phyloP scores from a whole-genome alignment of 2,888 invertebrate genomes.

The Nymphalis polychloros region DNA sequence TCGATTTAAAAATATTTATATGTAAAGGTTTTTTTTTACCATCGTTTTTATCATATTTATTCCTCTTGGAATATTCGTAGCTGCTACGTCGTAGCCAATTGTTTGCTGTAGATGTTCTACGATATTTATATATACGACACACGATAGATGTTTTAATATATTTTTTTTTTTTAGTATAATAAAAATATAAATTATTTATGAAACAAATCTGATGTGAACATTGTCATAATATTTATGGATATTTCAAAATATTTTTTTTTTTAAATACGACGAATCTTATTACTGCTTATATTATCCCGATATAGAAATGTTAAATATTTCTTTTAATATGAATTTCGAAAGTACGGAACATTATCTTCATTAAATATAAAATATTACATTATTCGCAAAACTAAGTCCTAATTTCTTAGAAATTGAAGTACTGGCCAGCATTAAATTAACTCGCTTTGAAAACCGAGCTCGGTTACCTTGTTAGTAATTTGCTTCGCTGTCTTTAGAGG shows the following conservation, averaged over 20 bases:
- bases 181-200: too few species aligned
- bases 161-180: not conserved
- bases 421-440: constrained; percentile 17
- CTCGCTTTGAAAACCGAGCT: constrained; percentile 26
- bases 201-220: too few species aligned
- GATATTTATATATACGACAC: not conserved
- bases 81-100: constrained; percentile 18
- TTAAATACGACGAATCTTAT: too few species aligned
- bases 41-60: not conserved
- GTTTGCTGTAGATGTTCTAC: constrained; percentile 11
- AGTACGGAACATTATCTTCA: not conserved
- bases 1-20: too few species aligned
- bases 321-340: not conserved
- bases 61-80: not conserved
- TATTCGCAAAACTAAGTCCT: constrained; percentile 1
- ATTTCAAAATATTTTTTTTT: too few species aligned
- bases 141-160: not conserved
- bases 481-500: constrained; percentile 32
- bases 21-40: not conserved
- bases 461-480: constrained; percentile 34
- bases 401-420: constrained; percentile 16
- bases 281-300: too few species aligned
- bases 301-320: not conserved
- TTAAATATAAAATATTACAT: not conserved
- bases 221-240: too few species aligned